phyloP scores from a whole-genome alignment of 2,888 invertebrate genomes.

The Alloscopus bannaensis region DNA sequence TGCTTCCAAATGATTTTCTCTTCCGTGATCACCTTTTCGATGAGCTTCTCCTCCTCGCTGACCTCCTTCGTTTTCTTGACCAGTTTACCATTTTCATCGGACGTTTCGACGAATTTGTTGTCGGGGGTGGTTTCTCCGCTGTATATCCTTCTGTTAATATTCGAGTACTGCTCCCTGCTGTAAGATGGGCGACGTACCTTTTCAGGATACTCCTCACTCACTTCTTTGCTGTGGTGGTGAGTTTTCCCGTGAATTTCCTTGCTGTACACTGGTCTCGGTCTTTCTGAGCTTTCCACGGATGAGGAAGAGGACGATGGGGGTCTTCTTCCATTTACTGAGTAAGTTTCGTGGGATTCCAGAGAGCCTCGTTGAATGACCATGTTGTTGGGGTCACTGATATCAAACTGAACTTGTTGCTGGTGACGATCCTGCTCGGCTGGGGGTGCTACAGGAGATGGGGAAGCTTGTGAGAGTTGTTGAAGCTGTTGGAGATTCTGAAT shows the following conservation, averaged over 20 bases:
- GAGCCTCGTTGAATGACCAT: conserved; percentile 34
- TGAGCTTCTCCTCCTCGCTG: conserved; percentile 62
- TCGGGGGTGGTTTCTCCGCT: conserved; percentile 46
- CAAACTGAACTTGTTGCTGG: conserved; percentile 1
- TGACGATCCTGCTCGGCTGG: background rate
- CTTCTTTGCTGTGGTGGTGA: conserved; percentile 63
- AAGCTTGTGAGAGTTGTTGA: background rate
- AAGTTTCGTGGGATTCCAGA: conserved; percentile 37
- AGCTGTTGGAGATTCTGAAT: conserved; percentile 18
- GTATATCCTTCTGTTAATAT: conserved; percentile 47
- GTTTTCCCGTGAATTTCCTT: conserved; percentile 39
- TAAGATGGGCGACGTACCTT: conserved; percentile 31
- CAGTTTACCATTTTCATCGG: conserved; percentile 17
- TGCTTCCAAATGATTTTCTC: conserved; percentile 71
- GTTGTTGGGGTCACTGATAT: conserved; percentile 26
- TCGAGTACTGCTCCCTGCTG: conserved; percentile 37
- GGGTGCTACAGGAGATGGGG: background rate
- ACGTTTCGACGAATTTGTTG: conserved; percentile 2
- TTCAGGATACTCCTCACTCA: conserved; percentile 42
- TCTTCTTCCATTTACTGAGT: conserved; percentile 33
- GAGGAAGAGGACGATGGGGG: background rate
- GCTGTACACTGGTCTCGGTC: conserved; percentile 36
- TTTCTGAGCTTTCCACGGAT: conserved; percentile 35
- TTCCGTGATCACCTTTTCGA: conserved; percentile 69
- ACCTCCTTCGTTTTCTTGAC: conserved; percentile 7